Base-by-base conservation (phyloP, 2,888 invertebrate species). In the Dendrolimus pini region DNA sequence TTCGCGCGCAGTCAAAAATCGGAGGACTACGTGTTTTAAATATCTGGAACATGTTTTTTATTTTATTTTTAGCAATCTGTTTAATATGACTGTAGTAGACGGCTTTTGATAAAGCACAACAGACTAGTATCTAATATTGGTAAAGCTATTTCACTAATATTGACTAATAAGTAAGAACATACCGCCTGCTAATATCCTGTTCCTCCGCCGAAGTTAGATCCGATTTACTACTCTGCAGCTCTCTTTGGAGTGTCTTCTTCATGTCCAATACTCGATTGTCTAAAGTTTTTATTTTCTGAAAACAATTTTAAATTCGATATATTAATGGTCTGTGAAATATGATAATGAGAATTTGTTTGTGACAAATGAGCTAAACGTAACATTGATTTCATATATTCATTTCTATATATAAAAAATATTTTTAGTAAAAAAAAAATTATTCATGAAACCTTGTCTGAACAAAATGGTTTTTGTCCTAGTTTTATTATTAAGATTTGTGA, bases 11-110 rank as follows among this genome's bases (percentile, higher is more conserved):
- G 98, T 98, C 72, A 98, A 92, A 85, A 98, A 98, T 78, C 97
- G 97, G 3, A 98, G 94, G 62, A 98, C 94, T 64, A 98, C 98
- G 87, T 98, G 97, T 77, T 97, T 98, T 60, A 98, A 91, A 82
- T 98, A 98, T 55, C 89, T 89, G 74, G 0, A 58, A 59, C 0
- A 9, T 18, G 9, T 54, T n/a, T 10, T 7, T 18, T 10, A 30
- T 10, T 12, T 41, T 12, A 54, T 54, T 8, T 53, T 30, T 30
- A 30, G 30, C 6, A 30, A 6, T 30, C 30, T 30, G 30, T 30
- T 30, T 6, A 18, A 18, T 18, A 18, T 2, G 18, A 18, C 18
- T 2, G 18, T 1, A 18, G 18, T 18, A 6, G 30, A 30, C 30
- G 30, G 30, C 30, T 30, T 30, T 30, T 30, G 30, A 30, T 30